A percentile compares a stretch with the other conserved stretches of the same genome.
These are phyloP conservation scores for Stenoptilia bipunctidactyla DNA, from an alignment of 2,888 invertebrate species.

Conservation along the genomic window DNA sequence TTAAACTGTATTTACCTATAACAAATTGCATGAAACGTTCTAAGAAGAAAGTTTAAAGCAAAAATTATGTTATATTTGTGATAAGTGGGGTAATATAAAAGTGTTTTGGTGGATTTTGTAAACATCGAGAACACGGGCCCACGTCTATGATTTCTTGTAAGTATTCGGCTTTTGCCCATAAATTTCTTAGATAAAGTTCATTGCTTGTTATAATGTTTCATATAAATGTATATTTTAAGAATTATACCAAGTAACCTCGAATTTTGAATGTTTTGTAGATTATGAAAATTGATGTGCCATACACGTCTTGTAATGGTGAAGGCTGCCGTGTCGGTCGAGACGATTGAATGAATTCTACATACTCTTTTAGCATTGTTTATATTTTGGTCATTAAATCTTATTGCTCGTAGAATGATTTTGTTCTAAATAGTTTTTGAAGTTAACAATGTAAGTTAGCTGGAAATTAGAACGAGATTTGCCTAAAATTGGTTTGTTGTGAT, in stretches of 20 bases:
- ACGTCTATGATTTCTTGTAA: constrained; percentile 70
- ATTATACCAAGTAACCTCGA: constrained; percentile 37
- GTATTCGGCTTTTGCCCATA: constrained; percentile 51
- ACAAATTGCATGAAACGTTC: background rate
- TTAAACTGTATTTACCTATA: constrained; percentile 21
- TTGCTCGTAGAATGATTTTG: too few species aligned
- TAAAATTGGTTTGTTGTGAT: too few species aligned
- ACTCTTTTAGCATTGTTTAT: constrained; percentile 16
- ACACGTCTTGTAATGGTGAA: constrained; percentile 19
- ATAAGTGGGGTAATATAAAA: constrained; percentile 36
- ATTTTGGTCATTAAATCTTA: constrained; percentile 7
- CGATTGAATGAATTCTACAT: background rate
- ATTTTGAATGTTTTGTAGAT: constrained; percentile 31
- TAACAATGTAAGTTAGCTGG: too few species aligned
- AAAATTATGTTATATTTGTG: constrained; percentile 49
- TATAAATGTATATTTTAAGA: constrained; percentile 22
- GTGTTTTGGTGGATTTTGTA: constrained; percentile 58
- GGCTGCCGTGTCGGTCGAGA: constrained; percentile 3
- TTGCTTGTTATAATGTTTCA: constrained; percentile 22
- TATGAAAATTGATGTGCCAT: constrained; percentile 30
- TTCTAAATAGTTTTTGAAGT: too few species aligned
- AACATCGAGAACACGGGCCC: constrained; percentile 64
- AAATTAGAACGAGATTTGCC: too few species aligned
- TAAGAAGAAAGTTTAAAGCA: constrained; percentile 34
- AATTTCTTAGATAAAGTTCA: constrained; percentile 23